phyloP scores from a whole-genome alignment of 2,113 vertebrate genomes.

The Eonycteris spelaea region DNA sequence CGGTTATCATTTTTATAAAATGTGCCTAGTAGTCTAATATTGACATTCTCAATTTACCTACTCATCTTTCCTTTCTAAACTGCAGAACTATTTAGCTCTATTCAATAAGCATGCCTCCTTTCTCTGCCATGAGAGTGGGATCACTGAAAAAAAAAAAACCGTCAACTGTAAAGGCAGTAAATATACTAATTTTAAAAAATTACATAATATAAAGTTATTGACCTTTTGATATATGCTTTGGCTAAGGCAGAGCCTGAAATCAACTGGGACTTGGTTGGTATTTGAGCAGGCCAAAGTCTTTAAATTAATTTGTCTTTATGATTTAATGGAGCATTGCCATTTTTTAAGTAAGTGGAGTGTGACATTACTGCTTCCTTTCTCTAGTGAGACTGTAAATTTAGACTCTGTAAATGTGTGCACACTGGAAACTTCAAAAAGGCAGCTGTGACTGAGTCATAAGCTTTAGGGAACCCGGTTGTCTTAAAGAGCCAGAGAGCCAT shows the following conservation, averaged over 20 bases:
- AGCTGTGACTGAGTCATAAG: background rate
- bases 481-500: background rate
- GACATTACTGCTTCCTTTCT: conserved; percentile 50
- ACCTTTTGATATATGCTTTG: conserved; percentile 51
- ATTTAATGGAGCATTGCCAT: conserved; percentile 49
- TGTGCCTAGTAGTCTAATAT: conserved; percentile 23
- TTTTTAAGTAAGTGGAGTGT: conserved; percentile 59
- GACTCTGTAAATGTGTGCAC: background rate
- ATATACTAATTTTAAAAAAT: conserved; percentile 67
- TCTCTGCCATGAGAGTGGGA: background rate
- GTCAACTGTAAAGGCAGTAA: conserved; percentile 42
- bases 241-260: conserved; percentile 40
- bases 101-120: conserved; percentile 15
- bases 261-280: conserved; percentile 2
- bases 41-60: conserved; percentile 33
- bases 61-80: conserved; percentile 2
- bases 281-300: conserved; percentile 50
- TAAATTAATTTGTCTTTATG: conserved; percentile 68
- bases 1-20: conserved; percentile 11
- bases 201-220: conserved; percentile 61
- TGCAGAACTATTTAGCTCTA: conserved; percentile 25
- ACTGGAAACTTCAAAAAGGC: background rate
- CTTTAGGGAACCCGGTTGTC: background rate
- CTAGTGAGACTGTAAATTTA: conserved; percentile 52
- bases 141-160: background rate